These are phyloP conservation scores for Galeruca laticollis DNA, from an alignment of 2,888 invertebrate genomes.

Conservation along the genomic window DNA sequence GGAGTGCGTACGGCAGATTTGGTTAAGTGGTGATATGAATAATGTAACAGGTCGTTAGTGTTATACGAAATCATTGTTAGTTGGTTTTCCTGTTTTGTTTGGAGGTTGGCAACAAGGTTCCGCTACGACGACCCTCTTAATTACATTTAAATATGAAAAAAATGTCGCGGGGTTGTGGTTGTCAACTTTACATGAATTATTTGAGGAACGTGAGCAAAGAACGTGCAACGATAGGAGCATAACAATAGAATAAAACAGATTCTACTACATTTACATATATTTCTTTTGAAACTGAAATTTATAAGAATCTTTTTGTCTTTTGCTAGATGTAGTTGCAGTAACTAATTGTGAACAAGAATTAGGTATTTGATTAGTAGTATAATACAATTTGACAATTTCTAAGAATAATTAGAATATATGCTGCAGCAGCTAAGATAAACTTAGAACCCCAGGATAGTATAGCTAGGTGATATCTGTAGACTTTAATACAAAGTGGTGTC, in stretches of 20 bases:
- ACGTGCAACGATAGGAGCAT: not conserved
- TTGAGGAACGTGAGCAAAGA: not conserved
- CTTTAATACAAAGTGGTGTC: too few relatives aligned
- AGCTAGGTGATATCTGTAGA: too few relatives aligned
- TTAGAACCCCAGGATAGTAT: too few relatives aligned
- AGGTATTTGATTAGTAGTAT: too few relatives aligned
- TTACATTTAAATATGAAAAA: slow-evolving; percentile 54
- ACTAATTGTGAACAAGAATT: too few relatives aligned
- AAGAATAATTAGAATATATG: too few relatives aligned
- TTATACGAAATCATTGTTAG: slow-evolving; percentile 56
- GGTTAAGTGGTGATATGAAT: slow-evolving; percentile 61
- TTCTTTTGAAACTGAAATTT: too few relatives aligned
- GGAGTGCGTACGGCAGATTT: slow-evolving; percentile 58
- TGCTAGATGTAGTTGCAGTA: too few relatives aligned
- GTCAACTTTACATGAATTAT: slow-evolving; percentile 7
- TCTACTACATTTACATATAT: too few relatives aligned
- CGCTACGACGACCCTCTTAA: slow-evolving; percentile 48
- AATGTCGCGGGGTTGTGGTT: slow-evolving; percentile 7
- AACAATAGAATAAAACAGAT: not conserved
- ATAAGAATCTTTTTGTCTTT: too few relatives aligned
- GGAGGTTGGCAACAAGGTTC: slow-evolving; percentile 26
- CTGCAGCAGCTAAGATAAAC: too few relatives aligned
- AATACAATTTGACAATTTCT: too few relatives aligned
- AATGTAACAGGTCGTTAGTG: slow-evolving; percentile 62
- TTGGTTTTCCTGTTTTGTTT: slow-evolving; percentile 47